Conservation (phyloP, 2,113 vertebrate genomes). For the Peucedramus taeniatus region DNA sequence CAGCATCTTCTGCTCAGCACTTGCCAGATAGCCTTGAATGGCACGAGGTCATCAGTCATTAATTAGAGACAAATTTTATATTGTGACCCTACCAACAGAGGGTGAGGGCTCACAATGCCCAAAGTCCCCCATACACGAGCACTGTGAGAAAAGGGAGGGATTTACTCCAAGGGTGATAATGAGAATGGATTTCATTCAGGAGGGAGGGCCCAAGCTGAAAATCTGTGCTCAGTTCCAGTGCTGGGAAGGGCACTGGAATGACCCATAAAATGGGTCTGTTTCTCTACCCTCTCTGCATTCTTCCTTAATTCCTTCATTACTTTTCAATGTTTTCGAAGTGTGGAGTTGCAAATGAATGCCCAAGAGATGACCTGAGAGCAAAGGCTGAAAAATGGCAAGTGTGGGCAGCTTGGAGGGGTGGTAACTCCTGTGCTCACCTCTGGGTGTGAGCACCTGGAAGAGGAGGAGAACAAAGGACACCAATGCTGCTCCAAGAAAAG, state of each 20-base stretch:
- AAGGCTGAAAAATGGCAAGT: background rate
- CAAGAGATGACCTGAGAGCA: background rate
- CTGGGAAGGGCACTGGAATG: background rate
- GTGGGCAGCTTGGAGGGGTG: background rate
- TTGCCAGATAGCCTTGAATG: background rate
- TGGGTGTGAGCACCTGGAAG: background rate
- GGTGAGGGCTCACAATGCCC: background rate
- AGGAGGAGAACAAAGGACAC: background rate
- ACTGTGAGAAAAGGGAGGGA: background rate
- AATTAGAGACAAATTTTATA: background rate
- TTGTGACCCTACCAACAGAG: background rate
- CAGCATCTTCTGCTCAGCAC: background rate
- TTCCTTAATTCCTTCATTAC: background rate
- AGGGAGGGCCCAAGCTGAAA: background rate
- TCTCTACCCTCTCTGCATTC: background rate
- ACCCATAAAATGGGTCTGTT: background rate
- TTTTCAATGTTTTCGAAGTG: background rate
- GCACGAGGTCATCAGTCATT: background rate
- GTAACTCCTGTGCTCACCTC: accelerated
- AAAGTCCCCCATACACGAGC: accelerated
- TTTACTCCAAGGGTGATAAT: background rate
- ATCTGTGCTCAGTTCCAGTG: background rate
- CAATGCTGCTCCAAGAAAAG: background rate
- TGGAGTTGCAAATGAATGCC: background rate
- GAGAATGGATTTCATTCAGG: background rate